phyloP scores from a whole-genome alignment of 2,797 vertebrate genomes.

The Dendrocincla tyrannina region DNA sequence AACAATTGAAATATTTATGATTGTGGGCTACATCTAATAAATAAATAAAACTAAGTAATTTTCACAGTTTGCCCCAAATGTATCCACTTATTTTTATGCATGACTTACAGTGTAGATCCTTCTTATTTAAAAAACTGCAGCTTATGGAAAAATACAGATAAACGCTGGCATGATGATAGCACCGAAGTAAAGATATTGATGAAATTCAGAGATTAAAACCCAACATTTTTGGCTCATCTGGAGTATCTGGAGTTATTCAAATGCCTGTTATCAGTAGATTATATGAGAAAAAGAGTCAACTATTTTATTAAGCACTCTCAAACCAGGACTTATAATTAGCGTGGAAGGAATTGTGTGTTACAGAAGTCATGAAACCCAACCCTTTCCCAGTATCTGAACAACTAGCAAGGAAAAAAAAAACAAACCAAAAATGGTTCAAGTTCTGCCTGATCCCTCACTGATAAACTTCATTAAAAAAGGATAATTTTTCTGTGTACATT shows the following conservation, averaged over 20 bases:
- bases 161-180: not conserved
- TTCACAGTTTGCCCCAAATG: not conserved
- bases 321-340: not conserved
- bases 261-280: not conserved
- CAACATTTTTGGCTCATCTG: not conserved
- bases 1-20: conserved; percentile 9
- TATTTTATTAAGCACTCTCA: not conserved
- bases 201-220: not conserved
- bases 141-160: not conserved
- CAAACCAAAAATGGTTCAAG: not conserved
- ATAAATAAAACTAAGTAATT: not conserved
- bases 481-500: not conserved
- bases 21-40: not conserved
- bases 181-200: not conserved
- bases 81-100: not conserved
- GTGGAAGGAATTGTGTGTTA: not conserved
- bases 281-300: not conserved
- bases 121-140: not conserved
- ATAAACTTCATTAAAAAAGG: not conserved
- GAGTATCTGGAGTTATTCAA: not conserved
- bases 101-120: not conserved
- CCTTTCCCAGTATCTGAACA: not conserved
- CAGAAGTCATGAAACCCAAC: not conserved
- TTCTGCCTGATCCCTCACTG: not conserved
- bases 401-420: not conserved